Evolutionary conservation across 2,113 vertebrate genomes (phyloP), one percentile per base, ranked within the genome.

Genomic region (Alethe diademata): DNA sequence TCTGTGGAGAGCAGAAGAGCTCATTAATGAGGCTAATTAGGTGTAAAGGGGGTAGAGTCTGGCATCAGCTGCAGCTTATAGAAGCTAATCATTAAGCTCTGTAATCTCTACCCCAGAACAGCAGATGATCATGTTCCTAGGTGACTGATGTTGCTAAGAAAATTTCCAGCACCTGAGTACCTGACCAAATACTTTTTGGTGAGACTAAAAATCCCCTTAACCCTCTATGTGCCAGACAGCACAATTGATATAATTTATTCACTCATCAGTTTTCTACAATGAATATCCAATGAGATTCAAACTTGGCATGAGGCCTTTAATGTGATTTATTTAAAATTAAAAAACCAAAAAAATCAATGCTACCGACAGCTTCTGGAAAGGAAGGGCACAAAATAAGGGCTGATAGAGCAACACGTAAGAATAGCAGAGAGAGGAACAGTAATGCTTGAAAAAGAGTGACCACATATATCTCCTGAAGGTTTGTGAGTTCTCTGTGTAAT

Each of bases 21-120:
- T 98, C 98, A 98, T 98, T 98, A 99, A 99, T 98, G 95, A 98
- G 98, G 98, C 98, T 99, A 99, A 99, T 99, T 99, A 98, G 98
- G 98, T 99, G 98, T 98, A 99, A 99, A 98, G 98, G 98, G 99
- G 98, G 97, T 97, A 98, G 98, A 98, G 97, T 95, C 97, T 98
- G 98, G 98, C 98, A 99, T 99, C 98, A 99, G 98, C 98, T 99
- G 99, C 98, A 98, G 98, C 98, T 98, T 98, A 98, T 97, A 97
- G 96, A 95, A 98, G 97, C 97, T 98, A 97, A 98, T 99, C 98
- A 99, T 99, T 99, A 99, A 99, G 98, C 98, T 98, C 98, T 97
- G 98, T 99, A 99, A 99, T 99, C 98, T 98, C 97, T 94, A 97
- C 97, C 91, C 95, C 95, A 95, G 98, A 98, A 98, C 98, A 99